Percentiles rank a stretch among this genome's conserved stretches.
phyloP scores from a whole-genome alignment of 2,888 invertebrate species.

The Scaptodrosophila latifasciaeformis region DNA sequence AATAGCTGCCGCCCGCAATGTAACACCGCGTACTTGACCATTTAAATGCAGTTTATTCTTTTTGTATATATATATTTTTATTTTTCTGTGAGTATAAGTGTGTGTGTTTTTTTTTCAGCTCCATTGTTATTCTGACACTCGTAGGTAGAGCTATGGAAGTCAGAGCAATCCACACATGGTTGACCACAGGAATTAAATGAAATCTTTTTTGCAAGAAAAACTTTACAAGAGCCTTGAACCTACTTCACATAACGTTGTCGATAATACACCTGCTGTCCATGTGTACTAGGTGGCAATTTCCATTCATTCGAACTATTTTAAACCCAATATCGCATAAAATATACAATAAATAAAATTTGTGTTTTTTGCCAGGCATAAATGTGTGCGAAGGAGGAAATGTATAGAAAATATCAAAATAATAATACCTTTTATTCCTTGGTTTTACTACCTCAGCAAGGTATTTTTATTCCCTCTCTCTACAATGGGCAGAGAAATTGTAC shows the following conservation, averaged over 20 bases:
- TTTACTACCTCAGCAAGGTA: too few species aligned
- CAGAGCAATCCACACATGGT: conserved; percentile 56
- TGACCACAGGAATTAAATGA: conserved; percentile 64
- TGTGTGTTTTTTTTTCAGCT: conserved; percentile 19
- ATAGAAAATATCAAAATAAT: too few species aligned
- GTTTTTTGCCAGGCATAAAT: too few species aligned
- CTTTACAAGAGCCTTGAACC: conserved; percentile 29
- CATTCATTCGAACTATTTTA: conserved; percentile 27
- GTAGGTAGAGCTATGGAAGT: conserved; percentile 39
- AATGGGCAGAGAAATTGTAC: too few species aligned
- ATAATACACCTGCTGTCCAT: conserved; percentile 3
- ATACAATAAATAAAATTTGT: conserved; percentile 47
- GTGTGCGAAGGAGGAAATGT: too few species aligned
- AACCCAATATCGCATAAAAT: conserved; percentile 49
- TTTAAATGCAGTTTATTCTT: conserved; percentile 29
- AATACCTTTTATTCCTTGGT: too few species aligned
- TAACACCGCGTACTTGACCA: background rate
- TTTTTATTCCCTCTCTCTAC: too few species aligned
- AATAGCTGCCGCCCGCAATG: conserved; percentile 12
- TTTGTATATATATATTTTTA: background rate
- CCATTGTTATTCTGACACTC: too few species aligned
- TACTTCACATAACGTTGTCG: conserved; percentile 22
- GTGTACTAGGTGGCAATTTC: conserved; percentile 18
- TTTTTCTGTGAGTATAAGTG: conserved; percentile 13
- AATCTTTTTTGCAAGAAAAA: conserved; percentile 31